Base-by-base conservation (phyloP, 1,140 invertebrate species). In the Chymomyza costata region DNA sequence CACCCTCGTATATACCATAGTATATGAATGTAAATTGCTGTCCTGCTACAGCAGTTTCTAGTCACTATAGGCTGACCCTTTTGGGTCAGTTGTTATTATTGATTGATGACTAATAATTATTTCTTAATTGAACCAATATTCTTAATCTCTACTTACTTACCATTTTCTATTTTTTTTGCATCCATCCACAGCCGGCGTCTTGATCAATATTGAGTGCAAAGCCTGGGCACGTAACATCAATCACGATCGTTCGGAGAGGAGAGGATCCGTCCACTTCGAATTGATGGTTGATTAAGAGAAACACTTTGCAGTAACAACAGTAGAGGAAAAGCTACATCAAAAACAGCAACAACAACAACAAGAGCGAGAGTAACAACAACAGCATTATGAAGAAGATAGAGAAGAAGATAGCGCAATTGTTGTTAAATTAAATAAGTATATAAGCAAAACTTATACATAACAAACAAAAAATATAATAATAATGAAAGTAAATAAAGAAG, bases 191-290 rank as follows among this genome's bases (percentile, higher is more conserved):
- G 93, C 91, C 80, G 93, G 94, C 38, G 93, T 96, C 16, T 89
- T 97, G 58, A 95, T 98, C 87, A 96, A 97, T 88, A 94, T 97
- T 87, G 95, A 97, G 87, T 97, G 96, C 89, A 96, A 95, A 89
- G 95, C 95, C 63, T 98, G 95, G 95, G 95, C 96, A 65, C 91
- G 92, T 84, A 98, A 98, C 88, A 97, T 98, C 70, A 80, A 89
- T 39, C 94, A 96, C 85, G 93, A 96, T 87, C 90, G 94, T 76
- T 90, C 91, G 82, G 94, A 97, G 71, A 90, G 93, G 85, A 91
- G 95, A 86, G 96, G 96, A 68, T 95, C 94, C 60, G 95, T 97
- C 61, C 95, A 97, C 88, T 97, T 98, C 88, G 96, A 97, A 88
- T 89, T 97, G 80, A 93, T 97, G 91, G 92, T 97, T 66, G 96